A percentile compares a stretch with the other conserved stretches of the same genome.
These are phyloP conservation scores for Centruroides vittatus DNA, from an alignment of 1,140 invertebrate species.

Conservation along the genomic window DNA sequence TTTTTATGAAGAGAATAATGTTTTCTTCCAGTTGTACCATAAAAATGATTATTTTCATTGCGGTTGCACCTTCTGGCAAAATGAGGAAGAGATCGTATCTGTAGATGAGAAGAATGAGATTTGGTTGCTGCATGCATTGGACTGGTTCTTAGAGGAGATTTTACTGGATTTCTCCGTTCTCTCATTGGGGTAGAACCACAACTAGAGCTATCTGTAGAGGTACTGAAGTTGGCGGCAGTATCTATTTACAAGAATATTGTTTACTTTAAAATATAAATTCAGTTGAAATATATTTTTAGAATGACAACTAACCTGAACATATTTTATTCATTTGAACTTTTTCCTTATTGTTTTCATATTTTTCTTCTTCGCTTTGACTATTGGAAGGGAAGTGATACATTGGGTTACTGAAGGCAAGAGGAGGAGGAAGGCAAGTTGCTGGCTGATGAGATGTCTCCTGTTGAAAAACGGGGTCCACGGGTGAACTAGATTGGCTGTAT, in stretches of 20 bases:
- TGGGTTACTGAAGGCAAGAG: constrained; percentile 73
- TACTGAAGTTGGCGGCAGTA: too few relatives aligned
- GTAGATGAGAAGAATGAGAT: too few relatives aligned
- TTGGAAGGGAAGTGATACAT: constrained; percentile 41
- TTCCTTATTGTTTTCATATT: constrained; percentile 1
- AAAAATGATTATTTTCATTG: too few relatives aligned
- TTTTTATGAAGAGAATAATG: too few relatives aligned
- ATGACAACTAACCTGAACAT: constrained; percentile 13
- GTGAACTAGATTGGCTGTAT: constrained; percentile 75
- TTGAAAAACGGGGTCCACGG: constrained; percentile 50
- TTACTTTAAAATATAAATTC: too few relatives aligned
- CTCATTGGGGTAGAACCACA: constrained; percentile 22
- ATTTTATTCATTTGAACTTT: constrained; percentile 11
- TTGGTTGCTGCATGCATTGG: too few relatives aligned
- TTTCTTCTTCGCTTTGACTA: constrained; percentile 21
- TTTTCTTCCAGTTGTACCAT: too few relatives aligned
- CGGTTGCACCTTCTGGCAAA: too few relatives aligned
- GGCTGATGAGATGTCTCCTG: constrained; percentile 15
- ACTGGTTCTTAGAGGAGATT: too few relatives aligned
- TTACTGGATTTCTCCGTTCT: constrained; percentile 12
- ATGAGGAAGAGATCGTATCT: too few relatives aligned
- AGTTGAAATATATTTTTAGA: constrained; percentile 2
- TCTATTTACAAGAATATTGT: too few relatives aligned
- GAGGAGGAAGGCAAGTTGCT: constrained; percentile 30
- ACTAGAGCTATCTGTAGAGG: constrained; percentile 19